Evolutionary conservation across 2,888 invertebrate genomes (phyloP).

Genomic region (Nymphalis c-album): DNA sequence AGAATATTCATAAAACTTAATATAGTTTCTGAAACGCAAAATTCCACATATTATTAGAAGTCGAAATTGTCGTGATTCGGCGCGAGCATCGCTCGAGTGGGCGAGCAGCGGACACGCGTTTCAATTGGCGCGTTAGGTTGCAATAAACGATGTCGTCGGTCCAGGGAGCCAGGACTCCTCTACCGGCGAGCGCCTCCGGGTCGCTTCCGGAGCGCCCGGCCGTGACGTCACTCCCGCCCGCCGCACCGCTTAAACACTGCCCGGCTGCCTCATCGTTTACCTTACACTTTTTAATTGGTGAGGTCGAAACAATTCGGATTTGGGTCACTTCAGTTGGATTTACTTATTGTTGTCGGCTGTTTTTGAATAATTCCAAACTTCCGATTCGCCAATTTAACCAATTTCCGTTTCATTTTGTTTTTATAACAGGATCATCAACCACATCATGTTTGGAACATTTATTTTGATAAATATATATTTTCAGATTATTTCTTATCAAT

Average conservation of each 20-base stretch:
- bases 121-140: slow-evolving; percentile 74
- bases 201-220: slow-evolving; percentile 66
- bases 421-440: neutral
- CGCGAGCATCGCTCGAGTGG: slow-evolving; percentile 61
- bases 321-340: slow-evolving; percentile 70
- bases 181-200: slow-evolving; percentile 61
- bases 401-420: slow-evolving; percentile 17
- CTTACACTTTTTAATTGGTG: slow-evolving; percentile 79
- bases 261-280: slow-evolving; percentile 60
- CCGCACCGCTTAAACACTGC: slow-evolving; percentile 43
- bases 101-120: slow-evolving; percentile 74
- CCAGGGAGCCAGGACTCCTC: slow-evolving; percentile 64
- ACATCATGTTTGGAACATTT: too few species aligned
- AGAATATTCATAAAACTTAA: slow-evolving; percentile 22
- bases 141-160: slow-evolving; percentile 67
- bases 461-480: too few species aligned
- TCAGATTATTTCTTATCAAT: too few species aligned
- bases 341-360: slow-evolving; percentile 45
- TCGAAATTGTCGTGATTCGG: slow-evolving; percentile 56
- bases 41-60: slow-evolving; percentile 49
- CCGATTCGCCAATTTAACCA: slow-evolving; percentile 32
- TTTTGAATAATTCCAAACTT: slow-evolving; percentile 28
- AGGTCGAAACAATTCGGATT: slow-evolving; percentile 80
- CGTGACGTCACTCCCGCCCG: slow-evolving; percentile 57
- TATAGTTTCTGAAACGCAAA: slow-evolving; percentile 23